Conservation (phyloP, 2,888 invertebrate species). For the Hyalella azteca region DNA sequence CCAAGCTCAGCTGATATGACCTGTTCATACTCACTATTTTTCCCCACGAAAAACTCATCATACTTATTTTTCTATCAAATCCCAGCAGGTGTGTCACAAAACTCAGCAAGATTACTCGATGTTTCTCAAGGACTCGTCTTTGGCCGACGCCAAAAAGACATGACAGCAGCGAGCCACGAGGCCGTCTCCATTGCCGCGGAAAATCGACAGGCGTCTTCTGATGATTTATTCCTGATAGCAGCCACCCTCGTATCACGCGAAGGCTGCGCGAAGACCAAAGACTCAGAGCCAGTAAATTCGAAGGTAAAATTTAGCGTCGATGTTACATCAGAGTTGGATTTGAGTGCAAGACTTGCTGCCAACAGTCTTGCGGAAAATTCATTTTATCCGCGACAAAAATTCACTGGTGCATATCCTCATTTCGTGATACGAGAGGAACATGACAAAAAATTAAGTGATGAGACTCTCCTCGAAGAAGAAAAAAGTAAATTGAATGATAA, state of each 20-base stretch:
- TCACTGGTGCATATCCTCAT: too few relatives aligned
- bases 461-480: too few relatives aligned
- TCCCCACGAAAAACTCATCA: neutral
- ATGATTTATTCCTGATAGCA: neutral
- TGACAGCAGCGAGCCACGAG: neutral
- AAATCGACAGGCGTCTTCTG: constrained; percentile 5
- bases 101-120: neutral
- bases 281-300: neutral
- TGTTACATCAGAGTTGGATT: too few relatives aligned
- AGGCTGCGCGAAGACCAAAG: neutral
- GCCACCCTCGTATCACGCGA: neutral
- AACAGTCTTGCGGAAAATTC: too few relatives aligned
- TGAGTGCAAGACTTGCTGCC: too few relatives aligned
- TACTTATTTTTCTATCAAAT: neutral
- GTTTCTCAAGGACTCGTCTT: neutral
- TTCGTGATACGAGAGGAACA: too few relatives aligned
- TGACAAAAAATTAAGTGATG: too few relatives aligned
- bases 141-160: neutral
- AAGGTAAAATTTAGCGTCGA: too few relatives aligned
- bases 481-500: too few relatives aligned
- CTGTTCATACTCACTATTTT: too few relatives aligned
- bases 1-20: too few relatives aligned
- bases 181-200: constrained; percentile 11
- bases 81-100: neutral
- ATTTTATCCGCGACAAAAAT: too few relatives aligned